Percentiles rank a stretch among this genome's conserved stretches.
Evolutionary conservation across 2,888 invertebrate genomes (phyloP).

Genomic region (Gryllus longicercus): DNA sequence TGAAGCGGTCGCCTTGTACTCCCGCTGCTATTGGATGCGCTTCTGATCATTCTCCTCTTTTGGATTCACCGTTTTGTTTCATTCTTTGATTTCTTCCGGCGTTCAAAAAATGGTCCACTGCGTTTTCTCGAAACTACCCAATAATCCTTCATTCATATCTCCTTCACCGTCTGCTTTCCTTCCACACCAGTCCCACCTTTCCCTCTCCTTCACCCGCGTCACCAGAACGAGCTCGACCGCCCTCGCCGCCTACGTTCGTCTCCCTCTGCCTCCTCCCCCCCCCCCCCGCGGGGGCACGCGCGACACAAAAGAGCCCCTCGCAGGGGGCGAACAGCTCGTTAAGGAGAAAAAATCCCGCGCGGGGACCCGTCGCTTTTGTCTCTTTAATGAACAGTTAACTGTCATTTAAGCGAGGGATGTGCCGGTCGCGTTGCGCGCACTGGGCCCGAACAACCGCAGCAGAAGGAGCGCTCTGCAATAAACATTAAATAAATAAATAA

Average conservation of each 20-base stretch:
- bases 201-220: background rate
- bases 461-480: too few relatives aligned
- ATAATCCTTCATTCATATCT: background rate
- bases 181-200: background rate
- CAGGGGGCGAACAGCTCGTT: conserved; percentile 8
- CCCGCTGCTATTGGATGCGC: too few relatives aligned
- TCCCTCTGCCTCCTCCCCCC: background rate
- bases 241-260: background rate
- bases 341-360: background rate
- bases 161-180: background rate
- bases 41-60: too few relatives aligned
- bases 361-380: background rate
- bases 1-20: too few relatives aligned
- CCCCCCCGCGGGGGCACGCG: background rate
- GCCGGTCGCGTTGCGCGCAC: background rate
- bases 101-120: background rate
- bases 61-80: too few relatives aligned
- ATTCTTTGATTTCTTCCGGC: too few relatives aligned
- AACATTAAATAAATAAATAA: too few relatives aligned
- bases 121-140: background rate
- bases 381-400: conserved; percentile 17
- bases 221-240: too few relatives aligned
- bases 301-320: background rate
- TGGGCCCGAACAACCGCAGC: background rate
- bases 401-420: conserved; percentile 10